A percentile compares a stretch with the other conserved stretches of the same genome.
Conservation (phyloP, 2,888 invertebrate genomes). For the Ceriagrion tenellum region DNA sequence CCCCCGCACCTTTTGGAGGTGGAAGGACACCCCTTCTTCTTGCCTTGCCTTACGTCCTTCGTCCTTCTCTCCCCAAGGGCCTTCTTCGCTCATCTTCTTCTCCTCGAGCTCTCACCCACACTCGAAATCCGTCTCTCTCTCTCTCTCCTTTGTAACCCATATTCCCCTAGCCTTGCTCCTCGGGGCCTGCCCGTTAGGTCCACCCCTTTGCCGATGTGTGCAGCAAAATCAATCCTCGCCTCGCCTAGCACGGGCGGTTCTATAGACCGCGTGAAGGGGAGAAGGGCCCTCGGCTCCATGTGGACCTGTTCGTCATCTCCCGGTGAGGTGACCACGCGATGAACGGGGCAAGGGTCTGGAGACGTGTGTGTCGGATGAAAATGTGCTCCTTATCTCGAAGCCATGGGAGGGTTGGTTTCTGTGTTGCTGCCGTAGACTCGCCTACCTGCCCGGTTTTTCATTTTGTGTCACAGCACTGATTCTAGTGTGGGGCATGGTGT, state of each 20-base stretch:
- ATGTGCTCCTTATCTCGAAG: too few species aligned
- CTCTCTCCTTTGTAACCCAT: conserved; percentile 6
- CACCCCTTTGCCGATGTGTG: neutral
- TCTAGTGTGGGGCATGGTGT: too few species aligned
- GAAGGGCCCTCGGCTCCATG: neutral
- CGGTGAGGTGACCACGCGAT: neutral
- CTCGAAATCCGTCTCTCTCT: neutral
- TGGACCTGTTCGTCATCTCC: neutral
- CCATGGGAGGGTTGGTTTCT: too few species aligned
- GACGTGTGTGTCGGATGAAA: neutral
- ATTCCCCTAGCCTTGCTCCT: neutral
- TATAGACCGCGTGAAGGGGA: neutral
- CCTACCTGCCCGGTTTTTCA: too few species aligned
- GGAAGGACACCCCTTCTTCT: neutral
- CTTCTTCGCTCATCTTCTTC: neutral
- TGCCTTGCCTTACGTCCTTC: neutral
- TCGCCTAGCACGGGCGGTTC: conserved; percentile 2
- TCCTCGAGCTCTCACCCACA: neutral
- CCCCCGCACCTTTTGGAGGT: neutral
- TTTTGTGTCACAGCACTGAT: too few species aligned
- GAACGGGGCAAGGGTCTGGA: neutral
- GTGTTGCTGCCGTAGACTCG: too few species aligned
- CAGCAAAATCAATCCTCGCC: neutral
- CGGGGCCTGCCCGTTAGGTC: conserved; percentile 23
- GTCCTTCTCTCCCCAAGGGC: too few species aligned